Evolutionary conservation across 2,888 invertebrate species (phyloP).

Genomic region (Cheilosia urbana): DNA sequence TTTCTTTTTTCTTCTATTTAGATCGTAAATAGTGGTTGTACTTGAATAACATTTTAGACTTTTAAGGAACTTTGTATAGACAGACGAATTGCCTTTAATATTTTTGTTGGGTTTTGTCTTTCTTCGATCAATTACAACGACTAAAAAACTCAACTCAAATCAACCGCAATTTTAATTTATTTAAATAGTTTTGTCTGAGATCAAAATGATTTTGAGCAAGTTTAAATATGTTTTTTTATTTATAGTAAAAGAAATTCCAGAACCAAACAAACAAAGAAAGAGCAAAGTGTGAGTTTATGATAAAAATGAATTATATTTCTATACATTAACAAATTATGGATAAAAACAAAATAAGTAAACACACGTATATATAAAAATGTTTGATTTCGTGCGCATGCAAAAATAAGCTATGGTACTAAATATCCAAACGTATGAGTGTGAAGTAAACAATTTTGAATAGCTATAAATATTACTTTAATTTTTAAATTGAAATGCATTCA

Average conservation of each 20-base stretch:
- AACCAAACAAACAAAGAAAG: slow-evolving; percentile 4
- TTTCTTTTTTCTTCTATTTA: neutral
- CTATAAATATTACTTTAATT: neutral
- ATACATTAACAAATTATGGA: slow-evolving; percentile 15
- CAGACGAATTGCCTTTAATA: neutral
- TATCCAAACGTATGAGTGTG: slow-evolving; percentile 25
- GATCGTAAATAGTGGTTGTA: neutral
- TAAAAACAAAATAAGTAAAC: neutral
- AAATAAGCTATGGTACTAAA: neutral
- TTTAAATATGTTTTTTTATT: neutral
- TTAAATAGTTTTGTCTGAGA: slow-evolving; percentile 2
- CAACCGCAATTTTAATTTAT: slow-evolving; percentile 25
- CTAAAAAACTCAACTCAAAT: slow-evolving; percentile 53
- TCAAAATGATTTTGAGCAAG: neutral
- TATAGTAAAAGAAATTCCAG: neutral
- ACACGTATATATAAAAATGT: neutral
- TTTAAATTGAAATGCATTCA: neutral
- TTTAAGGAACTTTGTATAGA: slow-evolving; percentile 9
- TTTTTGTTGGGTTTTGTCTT: slow-evolving; percentile 64
- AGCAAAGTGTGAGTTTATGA: slow-evolving; percentile 14
- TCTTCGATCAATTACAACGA: slow-evolving; percentile 69
- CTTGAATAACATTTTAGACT: neutral
- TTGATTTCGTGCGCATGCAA: slow-evolving; percentile 15
- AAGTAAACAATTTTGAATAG: slow-evolving; percentile 11
- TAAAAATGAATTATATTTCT: slow-evolving; percentile 15